Evolutionary conservation across 2,888 invertebrate genomes (phyloP).

Genomic region (Pristionchus maxplancki): DNA sequence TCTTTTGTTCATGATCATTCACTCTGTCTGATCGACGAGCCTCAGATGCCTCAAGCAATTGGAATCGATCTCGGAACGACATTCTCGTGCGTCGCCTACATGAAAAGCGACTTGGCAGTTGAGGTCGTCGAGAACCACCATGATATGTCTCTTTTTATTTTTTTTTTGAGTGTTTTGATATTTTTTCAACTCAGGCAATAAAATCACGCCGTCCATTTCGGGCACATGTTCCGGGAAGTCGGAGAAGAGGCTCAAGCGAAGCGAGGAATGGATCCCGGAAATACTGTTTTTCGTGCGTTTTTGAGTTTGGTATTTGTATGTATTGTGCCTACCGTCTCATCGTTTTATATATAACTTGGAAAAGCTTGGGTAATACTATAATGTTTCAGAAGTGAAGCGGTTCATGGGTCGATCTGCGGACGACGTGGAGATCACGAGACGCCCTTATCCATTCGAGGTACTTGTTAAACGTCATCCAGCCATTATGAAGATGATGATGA

Average conservation of each 20-base stretch:
- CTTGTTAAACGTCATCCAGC: too few species aligned
- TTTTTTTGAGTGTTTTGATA: not conserved
- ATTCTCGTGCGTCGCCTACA: slow-evolving; percentile 11
- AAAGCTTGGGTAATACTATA: too few species aligned
- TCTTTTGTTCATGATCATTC: too few species aligned
- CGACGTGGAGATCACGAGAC: not conserved
- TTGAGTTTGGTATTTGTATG: too few species aligned
- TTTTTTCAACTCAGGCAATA: not conserved
- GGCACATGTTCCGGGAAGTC: not conserved
- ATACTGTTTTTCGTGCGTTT: slow-evolving; percentile 31
- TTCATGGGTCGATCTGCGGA: not conserved
- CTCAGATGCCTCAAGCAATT: not conserved
- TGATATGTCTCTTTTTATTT: not conserved
- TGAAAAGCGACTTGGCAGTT: not conserved
- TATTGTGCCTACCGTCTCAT: too few species aligned
- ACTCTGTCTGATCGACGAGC: too few species aligned
- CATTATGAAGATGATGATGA: too few species aligned
- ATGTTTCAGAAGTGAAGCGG: not conserved
- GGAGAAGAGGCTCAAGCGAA: not conserved
- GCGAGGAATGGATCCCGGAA: not conserved
- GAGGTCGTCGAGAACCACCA: not conserved
- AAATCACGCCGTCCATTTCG: slow-evolving; percentile 20
- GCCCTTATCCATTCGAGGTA: not conserved
- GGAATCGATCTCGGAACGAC: slow-evolving; percentile 31
- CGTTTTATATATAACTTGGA: too few species aligned